Conservation (phyloP, 1,140 invertebrate genomes). For the Cyclina sinensis region DNA sequence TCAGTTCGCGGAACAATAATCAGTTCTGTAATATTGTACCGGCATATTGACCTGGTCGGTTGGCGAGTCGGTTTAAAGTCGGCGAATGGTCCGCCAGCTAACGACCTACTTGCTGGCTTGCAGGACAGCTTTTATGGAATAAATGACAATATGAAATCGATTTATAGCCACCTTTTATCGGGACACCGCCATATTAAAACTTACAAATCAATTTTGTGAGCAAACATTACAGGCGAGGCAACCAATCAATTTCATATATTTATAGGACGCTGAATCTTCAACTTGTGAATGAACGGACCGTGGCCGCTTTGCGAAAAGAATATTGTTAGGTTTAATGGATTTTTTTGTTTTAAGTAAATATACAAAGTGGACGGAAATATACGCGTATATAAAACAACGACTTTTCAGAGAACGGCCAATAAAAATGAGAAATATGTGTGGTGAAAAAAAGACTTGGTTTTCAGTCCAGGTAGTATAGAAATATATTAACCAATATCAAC, state of each 20-base stretch:
- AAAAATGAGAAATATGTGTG: not conserved
- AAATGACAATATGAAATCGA: conserved; percentile 42
- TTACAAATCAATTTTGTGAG: conserved; percentile 28
- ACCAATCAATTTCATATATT: not conserved
- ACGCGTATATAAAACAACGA: not conserved
- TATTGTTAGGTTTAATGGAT: no score
- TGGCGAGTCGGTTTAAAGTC: no score
- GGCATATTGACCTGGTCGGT: no score
- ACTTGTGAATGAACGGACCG: not conserved
- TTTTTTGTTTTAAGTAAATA: no score
- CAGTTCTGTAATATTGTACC: no score
- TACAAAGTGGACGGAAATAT: no score
- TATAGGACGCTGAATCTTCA: not conserved
- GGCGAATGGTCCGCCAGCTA: not conserved
- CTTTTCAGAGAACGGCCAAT: not conserved
- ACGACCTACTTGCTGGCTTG: not conserved
- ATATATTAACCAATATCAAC: not conserved
- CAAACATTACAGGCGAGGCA: conserved; percentile 8
- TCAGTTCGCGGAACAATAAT: no score
- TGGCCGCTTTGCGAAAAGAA: not conserved
- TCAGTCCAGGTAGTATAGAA: not conserved
- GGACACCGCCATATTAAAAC: not conserved
- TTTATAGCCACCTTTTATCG: conserved; percentile 20
- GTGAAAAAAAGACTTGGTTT: not conserved
- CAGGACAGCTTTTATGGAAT: not conserved